These are phyloP conservation scores for Crotalus tigris DNA, from an alignment of 2,113 vertebrate genomes.

Conservation along the genomic window DNA sequence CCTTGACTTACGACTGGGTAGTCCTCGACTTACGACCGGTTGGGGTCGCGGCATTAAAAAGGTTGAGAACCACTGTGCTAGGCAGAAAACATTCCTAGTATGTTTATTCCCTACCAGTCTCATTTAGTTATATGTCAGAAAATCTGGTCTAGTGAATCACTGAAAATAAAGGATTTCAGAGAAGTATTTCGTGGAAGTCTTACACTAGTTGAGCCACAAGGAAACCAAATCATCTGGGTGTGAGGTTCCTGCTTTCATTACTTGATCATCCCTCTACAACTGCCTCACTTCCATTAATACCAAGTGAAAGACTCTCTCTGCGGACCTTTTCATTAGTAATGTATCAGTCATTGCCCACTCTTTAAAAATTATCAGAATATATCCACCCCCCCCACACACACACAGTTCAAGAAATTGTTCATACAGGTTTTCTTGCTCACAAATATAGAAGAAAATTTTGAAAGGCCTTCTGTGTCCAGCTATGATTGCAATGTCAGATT, in stretches of 20 bases:
- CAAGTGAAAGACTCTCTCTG: neutral
- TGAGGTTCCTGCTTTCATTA: neutral
- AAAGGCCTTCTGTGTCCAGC: neutral
- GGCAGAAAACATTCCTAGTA: neutral
- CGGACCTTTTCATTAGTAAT: neutral
- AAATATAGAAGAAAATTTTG: neutral
- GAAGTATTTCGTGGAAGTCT: neutral
- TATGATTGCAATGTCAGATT: neutral
- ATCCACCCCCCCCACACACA: neutral
- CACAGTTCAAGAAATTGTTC: neutral
- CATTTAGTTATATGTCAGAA: neutral
- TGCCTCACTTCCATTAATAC: neutral
- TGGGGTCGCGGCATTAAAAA: too few relatives aligned
- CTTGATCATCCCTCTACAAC: neutral
- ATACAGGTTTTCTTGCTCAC: neutral
- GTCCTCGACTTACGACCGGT: too few relatives aligned
- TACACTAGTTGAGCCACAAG: neutral
- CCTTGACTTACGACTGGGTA: too few relatives aligned
- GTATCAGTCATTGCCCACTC: neutral
- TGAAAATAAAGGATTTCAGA: neutral
- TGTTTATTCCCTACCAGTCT: neutral
- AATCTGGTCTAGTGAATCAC: neutral
- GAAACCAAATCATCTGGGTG: neutral
- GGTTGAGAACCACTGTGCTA: neutral
- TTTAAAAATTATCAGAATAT: neutral